These are phyloP conservation scores for Microtus montanus DNA, from an alignment of 2,113 vertebrate species.

Conservation along the genomic window DNA sequence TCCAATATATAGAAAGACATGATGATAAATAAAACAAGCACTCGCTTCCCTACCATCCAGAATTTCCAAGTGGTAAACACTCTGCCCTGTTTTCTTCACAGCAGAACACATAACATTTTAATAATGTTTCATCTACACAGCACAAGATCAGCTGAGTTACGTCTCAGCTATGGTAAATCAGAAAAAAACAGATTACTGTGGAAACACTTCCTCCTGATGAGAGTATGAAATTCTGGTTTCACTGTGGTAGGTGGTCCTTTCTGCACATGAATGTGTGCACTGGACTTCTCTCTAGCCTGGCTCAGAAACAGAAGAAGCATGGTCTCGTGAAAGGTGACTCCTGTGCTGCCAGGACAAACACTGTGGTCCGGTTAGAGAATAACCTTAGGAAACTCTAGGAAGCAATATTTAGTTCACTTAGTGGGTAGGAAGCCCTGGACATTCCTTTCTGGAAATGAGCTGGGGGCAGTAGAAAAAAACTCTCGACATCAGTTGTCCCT, in stretches of 20 bases:
- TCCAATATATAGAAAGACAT: not conserved
- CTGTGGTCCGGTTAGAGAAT: not conserved
- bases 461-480: not conserved
- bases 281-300: not conserved
- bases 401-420: not conserved
- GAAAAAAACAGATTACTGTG: not conserved
- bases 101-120: slow-evolving; percentile 40
- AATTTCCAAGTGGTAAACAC: slow-evolving; percentile 50
- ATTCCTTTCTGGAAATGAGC: not conserved
- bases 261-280: not conserved
- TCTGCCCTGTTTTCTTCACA: slow-evolving; percentile 49
- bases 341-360: not conserved
- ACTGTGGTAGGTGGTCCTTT: not conserved
- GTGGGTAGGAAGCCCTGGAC: not conserved
- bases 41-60: not conserved
- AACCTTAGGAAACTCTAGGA: not conserved
- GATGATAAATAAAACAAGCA: not conserved
- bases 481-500: not conserved
- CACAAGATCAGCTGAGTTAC: slow-evolving; percentile 18
- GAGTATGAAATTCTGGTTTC: not conserved
- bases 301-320: not conserved
- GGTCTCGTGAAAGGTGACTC: not conserved
- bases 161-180: slow-evolving; percentile 26
- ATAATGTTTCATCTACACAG: not conserved
- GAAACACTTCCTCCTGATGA: slow-evolving; percentile 20